Base-by-base conservation (phyloP, 2,888 invertebrate genomes). In the Xanthorhoe designata region DNA sequence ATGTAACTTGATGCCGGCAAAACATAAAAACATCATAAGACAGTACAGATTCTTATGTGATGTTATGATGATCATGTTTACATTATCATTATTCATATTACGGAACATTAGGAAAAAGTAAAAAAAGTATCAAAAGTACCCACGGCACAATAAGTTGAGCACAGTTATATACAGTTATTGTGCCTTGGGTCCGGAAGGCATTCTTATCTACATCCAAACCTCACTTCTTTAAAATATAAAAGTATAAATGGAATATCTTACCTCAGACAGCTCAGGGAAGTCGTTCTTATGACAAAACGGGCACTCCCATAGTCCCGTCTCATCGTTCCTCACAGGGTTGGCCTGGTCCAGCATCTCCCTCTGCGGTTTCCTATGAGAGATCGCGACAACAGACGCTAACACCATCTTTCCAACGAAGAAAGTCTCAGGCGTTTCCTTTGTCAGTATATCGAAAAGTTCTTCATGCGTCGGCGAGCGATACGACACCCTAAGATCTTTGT, bases 281-380 rank as follows among this genome's bases (percentile, higher is more conserved):
- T 99, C 98, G 83, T 98, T 98, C 85, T 98, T 98, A 75, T 97
- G 94, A 92, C 99, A 99, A 90, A 99, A 99, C 0, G 99, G 99
- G 93, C 99, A 99, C 85, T 98, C 98, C 99, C 99, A 99, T 49
- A 98, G 93, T 0, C 98, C 98, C 7, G 98, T 98, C 79, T 98
- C 98, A 68, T 99, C 98, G 81, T 98, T 98, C 75, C 98, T 95
- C 51, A 98, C 97, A 0, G 99, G 99, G 92, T 99, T 98, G 0
- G 99, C 99, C 84, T 98, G 97, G 84, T 99, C 99, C 64, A 99
- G 86, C 92, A 99, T 98, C 68, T 99, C 99, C 32, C 97, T 96
- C 82, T 98, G 97, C 0, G 99, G 98, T 81, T 98, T 98, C 70
- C 97, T 95, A 76, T 98, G 97, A 13, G 96, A 95, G 72, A 99